Conservation (phyloP, 2,797 vertebrate species). For the Epinephelus awoara region DNA sequence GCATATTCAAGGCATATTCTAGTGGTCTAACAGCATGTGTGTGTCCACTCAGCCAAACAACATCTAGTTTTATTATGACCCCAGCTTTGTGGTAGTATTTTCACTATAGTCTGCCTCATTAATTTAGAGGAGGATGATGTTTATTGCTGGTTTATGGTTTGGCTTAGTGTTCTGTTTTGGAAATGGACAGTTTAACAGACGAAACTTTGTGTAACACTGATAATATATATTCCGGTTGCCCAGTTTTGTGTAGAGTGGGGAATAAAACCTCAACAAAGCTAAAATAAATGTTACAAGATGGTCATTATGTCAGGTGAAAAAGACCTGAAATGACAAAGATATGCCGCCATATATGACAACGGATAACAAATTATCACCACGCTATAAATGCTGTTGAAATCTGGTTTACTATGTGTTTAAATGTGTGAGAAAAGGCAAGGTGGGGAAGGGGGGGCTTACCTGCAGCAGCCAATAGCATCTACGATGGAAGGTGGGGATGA, state of each 20-base stretch:
- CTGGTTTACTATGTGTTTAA: constrained; percentile 20
- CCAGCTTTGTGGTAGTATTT: constrained; percentile 61
- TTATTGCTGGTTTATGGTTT: constrained; percentile 66
- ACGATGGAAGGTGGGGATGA: constrained; percentile 99
- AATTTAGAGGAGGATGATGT: constrained; percentile 68
- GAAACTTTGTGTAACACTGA: constrained; percentile 53
- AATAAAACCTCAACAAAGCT: constrained; percentile 35
- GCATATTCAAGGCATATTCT: constrained; percentile 22
- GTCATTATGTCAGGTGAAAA: constrained; percentile 5
- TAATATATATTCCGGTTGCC: constrained; percentile 41
- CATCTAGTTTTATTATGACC: constrained; percentile 66
- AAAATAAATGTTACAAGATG: constrained; percentile 32
- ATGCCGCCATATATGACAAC: background rate
- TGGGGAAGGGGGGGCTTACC: constrained; percentile 87
- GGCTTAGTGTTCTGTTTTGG: constrained; percentile 59
- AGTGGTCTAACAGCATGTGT: constrained; percentile 26
- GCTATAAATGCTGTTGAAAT: background rate
- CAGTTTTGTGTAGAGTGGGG: constrained; percentile 34
- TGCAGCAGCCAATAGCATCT: constrained; percentile 99
- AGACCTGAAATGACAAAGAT: constrained; percentile 17
- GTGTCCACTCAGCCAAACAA: constrained; percentile 55
- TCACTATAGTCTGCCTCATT: constrained; percentile 62
- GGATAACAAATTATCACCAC: constrained; percentile 10
- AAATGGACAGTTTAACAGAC: constrained; percentile 64
- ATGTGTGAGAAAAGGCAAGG: constrained; percentile 51